Percentiles rank a stretch among this genome's conserved stretches.
Conservation (phyloP, 2,797 vertebrate genomes). For the Pangasius macronema region DNA sequence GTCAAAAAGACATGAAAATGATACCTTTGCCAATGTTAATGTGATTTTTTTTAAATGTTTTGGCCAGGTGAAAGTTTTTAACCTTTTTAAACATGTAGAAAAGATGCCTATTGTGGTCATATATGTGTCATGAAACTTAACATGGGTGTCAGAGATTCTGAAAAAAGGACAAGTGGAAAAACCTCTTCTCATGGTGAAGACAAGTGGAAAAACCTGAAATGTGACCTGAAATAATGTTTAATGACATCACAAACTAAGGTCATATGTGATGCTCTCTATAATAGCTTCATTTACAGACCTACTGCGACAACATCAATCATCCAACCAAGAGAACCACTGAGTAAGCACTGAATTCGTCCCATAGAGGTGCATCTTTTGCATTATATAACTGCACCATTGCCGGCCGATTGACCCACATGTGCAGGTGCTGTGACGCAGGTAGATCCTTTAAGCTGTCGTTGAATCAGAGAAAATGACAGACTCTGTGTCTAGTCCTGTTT, state of each 20-base stretch:
- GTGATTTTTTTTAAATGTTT: not conserved
- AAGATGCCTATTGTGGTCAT: not conserved
- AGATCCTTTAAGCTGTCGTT: slow-evolving; percentile 29
- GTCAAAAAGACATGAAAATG: not conserved
- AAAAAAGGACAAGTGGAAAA: not conserved
- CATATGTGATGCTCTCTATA: not conserved
- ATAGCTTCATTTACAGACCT: not conserved
- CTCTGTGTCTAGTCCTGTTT: slow-evolving; percentile 15
- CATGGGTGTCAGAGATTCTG: too few species aligned
- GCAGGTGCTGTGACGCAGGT: slow-evolving; percentile 47
- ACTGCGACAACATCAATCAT: not conserved
- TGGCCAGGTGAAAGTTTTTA: not conserved
- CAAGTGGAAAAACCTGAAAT: not conserved
- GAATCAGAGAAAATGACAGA: slow-evolving; percentile 29
- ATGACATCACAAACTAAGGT: not conserved
- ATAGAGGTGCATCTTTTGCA: slow-evolving; percentile 14
- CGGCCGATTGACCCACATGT: slow-evolving; percentile 44
- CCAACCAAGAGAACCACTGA: not conserved
- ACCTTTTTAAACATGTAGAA: not conserved
- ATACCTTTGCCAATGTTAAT: not conserved
- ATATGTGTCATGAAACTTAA: not conserved
- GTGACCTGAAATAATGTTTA: not conserved
- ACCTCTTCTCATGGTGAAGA: too few species aligned
- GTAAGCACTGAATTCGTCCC: not conserved
- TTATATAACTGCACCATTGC: slow-evolving; percentile 52